These are phyloP conservation scores for Labeo rohita DNA, from an alignment of 2,113 vertebrate species.

Conservation along the genomic window DNA sequence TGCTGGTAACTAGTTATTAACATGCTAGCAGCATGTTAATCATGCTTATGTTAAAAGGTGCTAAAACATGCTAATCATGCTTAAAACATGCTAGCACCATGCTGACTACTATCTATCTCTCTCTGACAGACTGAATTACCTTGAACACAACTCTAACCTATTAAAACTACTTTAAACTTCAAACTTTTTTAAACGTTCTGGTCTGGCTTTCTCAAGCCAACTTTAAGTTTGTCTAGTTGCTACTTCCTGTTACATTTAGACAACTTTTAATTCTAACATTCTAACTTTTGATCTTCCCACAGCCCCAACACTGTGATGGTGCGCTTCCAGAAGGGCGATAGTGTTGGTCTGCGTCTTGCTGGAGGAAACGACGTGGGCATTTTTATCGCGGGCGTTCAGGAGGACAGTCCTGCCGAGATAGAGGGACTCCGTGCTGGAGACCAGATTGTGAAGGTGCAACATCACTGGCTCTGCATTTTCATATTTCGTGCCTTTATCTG, in stretches of 20 bases:
- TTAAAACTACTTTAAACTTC: too few relatives aligned
- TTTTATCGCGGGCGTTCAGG: constrained; percentile 95
- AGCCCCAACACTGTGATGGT: constrained; percentile 93
- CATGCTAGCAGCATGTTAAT: too few relatives aligned
- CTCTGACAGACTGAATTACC: too few relatives aligned
- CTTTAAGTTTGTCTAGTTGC: neutral
- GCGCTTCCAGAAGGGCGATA: constrained; percentile 93
- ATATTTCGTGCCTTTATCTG: neutral
- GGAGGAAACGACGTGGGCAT: constrained; percentile 97
- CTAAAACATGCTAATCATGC: too few relatives aligned
- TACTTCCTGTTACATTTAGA: neutral
- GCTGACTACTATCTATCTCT: too few relatives aligned
- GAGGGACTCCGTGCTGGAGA: constrained; percentile 91
- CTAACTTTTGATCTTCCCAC: neutral
- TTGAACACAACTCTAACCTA: too few relatives aligned
- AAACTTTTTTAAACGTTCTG: too few relatives aligned
- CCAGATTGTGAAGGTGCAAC: constrained; percentile 92
- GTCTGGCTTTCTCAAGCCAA: too few relatives aligned
- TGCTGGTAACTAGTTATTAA: too few relatives aligned
- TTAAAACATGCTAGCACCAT: too few relatives aligned
- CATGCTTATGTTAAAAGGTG: too few relatives aligned
- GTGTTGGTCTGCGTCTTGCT: constrained; percentile 90
- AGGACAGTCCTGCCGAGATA: constrained; percentile 90
- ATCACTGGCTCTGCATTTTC: neutral
- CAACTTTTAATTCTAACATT: neutral